A percentile compares a stretch with the other conserved stretches of the same genome.
Evolutionary conservation across 2,113 vertebrate species (phyloP).

Genomic region (Syrrhaptes paradoxus): DNA sequence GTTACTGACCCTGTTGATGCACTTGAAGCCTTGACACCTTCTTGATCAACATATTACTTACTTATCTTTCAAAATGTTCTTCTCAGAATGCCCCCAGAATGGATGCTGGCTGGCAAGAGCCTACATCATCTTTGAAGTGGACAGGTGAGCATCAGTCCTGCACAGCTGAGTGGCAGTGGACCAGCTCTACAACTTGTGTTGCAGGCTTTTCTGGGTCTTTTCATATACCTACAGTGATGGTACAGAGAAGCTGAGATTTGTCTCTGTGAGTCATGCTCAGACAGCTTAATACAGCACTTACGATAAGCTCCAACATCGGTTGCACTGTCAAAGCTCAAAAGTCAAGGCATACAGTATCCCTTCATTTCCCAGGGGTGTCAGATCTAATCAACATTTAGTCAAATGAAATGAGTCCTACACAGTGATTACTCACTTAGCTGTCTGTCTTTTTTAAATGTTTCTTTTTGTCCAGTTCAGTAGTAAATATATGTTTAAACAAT

Average conservation of each 20-base stretch:
- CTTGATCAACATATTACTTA: fast-evolving
- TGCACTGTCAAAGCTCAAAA: background rate
- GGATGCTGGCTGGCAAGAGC: background rate
- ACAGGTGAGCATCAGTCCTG: background rate
- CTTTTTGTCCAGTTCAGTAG: background rate
- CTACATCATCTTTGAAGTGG: background rate
- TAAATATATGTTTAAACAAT: background rate
- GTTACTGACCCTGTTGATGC: background rate
- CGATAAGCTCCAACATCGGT: background rate
- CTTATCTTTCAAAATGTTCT: background rate
- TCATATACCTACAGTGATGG: background rate
- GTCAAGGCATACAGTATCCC: background rate
- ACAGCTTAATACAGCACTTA: background rate
- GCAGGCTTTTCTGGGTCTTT: background rate
- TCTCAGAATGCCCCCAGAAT: background rate
- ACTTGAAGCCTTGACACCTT: background rate
- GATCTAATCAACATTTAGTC: background rate
- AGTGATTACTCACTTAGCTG: background rate
- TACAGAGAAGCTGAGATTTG: background rate
- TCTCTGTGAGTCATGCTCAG: background rate
- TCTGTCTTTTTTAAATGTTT: background rate
- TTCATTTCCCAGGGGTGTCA: background rate
- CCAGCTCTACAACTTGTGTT: background rate
- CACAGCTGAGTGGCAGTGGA: background rate
- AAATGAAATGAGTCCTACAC: background rate